A percentile compares a stretch with the other conserved stretches of the same genome.
phyloP scores from a whole-genome alignment of 1,140 invertebrate genomes.

The Drosophila nasuta region DNA sequence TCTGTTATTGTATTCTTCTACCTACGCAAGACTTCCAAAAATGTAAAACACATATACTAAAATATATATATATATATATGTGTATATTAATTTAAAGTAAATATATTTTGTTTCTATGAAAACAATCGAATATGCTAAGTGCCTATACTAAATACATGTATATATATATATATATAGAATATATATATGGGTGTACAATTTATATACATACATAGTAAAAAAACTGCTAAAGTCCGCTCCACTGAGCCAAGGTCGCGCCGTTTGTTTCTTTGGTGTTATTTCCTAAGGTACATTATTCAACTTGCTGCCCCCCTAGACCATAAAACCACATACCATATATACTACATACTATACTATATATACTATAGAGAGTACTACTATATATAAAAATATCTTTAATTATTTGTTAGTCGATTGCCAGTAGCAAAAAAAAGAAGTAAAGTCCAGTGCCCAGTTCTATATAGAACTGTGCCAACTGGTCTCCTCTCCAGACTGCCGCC shows the following conservation, averaged over 20 bases:
- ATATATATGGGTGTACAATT: constrained; percentile 13
- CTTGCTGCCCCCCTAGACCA: constrained; percentile 34
- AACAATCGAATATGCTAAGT: constrained; percentile 82
- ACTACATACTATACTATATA: constrained; percentile 10
- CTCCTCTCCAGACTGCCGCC: not conserved
- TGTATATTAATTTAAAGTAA: constrained; percentile 48
- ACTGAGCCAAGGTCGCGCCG: constrained; percentile 38
- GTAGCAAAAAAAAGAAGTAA: not conserved
- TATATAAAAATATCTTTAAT: constrained; percentile 9
- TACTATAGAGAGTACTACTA: constrained; percentile 6
- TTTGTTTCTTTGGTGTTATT: constrained; percentile 16
- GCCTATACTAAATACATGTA: constrained; percentile 76
- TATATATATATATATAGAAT: constrained; percentile 39
- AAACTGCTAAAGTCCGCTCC: constrained; percentile 43
- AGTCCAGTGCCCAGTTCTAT: constrained; percentile 21
- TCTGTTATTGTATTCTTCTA: constrained; percentile 9
- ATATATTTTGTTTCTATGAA: constrained; percentile 80
- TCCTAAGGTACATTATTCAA: constrained; percentile 22
- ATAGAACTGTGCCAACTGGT: constrained; percentile 20
- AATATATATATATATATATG: constrained; percentile 36
- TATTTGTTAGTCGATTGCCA: constrained; percentile 18
- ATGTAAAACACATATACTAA: constrained; percentile 28
- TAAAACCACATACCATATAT: constrained; percentile 8
- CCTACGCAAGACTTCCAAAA: constrained; percentile 64
- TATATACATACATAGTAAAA: constrained; percentile 21